Conservation (phyloP, 2,113 vertebrate species). For the Narcine bancroftii region DNA sequence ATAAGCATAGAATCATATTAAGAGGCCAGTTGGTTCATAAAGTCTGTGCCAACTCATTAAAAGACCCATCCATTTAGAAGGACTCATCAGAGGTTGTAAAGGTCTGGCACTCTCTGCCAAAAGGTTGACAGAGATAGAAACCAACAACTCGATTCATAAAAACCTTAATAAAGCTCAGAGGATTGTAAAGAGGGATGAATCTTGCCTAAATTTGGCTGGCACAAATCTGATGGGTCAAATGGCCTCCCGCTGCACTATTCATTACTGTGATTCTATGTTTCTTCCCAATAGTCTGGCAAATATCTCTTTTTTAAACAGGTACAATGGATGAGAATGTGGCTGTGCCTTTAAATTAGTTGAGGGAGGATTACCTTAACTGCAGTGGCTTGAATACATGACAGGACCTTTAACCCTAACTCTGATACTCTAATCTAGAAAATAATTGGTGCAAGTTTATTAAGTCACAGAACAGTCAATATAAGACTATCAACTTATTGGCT, state of each 20-base stretch:
- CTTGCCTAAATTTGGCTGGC: no score
- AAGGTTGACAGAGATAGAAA: no score
- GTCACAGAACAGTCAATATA: background rate
- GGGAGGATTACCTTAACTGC: background rate
- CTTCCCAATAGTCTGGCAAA: background rate
- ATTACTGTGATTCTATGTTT: background rate
- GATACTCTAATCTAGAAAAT: background rate
- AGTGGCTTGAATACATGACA: background rate
- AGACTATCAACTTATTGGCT: background rate
- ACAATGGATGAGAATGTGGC: background rate
- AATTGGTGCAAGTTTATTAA: constrained; percentile 18
- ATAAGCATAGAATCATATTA: background rate
- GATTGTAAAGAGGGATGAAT: no score
- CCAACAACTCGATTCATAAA: no score
- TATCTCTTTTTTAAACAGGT: background rate
- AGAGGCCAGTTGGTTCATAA: background rate
- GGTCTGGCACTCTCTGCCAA: no score
- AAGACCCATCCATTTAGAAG: background rate
- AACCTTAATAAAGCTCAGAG: no score
- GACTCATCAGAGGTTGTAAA: no score
- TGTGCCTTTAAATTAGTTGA: background rate
- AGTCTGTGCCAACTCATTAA: background rate
- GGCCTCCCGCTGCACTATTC: no score
- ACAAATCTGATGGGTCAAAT: no score
- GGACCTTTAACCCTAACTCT: background rate